phyloP scores from a whole-genome alignment of 2,113 vertebrate genomes.

The Circaetus gallicus region DNA sequence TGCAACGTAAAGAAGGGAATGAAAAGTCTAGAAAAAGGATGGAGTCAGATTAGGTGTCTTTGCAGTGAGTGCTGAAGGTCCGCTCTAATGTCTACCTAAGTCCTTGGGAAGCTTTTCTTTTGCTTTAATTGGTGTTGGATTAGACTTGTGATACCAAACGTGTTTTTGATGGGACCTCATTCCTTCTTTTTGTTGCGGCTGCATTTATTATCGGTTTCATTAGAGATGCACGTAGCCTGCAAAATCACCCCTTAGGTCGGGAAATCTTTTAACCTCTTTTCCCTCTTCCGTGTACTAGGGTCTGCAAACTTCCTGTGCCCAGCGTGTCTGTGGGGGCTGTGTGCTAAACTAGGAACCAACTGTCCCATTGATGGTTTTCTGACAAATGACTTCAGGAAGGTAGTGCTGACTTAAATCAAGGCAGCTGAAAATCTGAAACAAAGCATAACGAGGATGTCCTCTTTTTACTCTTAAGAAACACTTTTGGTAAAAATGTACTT shows the following conservation, averaged over 20 bases:
- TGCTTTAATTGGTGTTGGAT: background rate
- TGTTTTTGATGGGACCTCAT: background rate
- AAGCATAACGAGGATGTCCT: background rate
- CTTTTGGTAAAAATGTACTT: background rate
- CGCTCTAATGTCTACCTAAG: accelerated
- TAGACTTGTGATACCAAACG: background rate
- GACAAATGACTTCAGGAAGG: background rate
- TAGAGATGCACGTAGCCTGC: background rate
- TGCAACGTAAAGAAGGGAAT: background rate
- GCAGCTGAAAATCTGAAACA: background rate
- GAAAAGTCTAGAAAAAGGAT: background rate
- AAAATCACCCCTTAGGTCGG: accelerated
- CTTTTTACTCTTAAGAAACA: background rate
- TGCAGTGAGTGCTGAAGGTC: background rate
- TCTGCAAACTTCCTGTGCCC: background rate
- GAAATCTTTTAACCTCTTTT: background rate
- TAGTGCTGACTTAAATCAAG: background rate
- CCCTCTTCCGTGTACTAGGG: accelerated
- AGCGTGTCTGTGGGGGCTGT: accelerated
- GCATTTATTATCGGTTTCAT: background rate
- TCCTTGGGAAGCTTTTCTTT: background rate
- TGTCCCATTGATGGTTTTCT: accelerated
- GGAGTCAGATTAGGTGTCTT: background rate
- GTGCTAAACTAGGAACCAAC: background rate
- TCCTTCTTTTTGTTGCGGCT: background rate